Percentiles rank a stretch among this genome's conserved stretches.
Conservation (phyloP, 2,888 invertebrate species). For the Hypsopygia costalis region DNA sequence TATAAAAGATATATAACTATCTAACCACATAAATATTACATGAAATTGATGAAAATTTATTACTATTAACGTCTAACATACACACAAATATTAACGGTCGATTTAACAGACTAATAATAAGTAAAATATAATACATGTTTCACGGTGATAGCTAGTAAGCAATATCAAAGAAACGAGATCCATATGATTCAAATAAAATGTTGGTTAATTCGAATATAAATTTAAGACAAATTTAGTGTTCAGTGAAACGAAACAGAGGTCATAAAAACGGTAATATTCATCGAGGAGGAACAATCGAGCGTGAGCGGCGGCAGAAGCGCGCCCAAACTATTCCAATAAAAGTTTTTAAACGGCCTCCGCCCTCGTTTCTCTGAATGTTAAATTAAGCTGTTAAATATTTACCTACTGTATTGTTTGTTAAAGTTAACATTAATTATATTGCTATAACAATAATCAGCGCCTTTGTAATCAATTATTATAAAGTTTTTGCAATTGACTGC, state of each 20-base stretch:
- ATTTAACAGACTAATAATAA: too few relatives aligned
- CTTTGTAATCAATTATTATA: too few relatives aligned
- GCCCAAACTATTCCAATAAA: constrained; percentile 63
- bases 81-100: too few relatives aligned
- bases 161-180: not conserved
- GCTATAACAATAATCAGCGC: too few relatives aligned
- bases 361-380: constrained; percentile 31
- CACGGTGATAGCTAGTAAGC: too few relatives aligned
- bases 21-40: too few relatives aligned
- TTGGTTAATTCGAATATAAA: not conserved
- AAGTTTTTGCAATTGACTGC: too few relatives aligned
- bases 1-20: too few relatives aligned
- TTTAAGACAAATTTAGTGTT: constrained; percentile 20
- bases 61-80: too few relatives aligned
- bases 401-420: constrained; percentile 4
- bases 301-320: constrained; percentile 25
- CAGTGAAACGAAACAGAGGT: constrained; percentile 33
- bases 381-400: constrained; percentile 23
- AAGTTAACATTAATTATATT: not conserved
- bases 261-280: constrained; percentile 49
- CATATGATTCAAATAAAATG: not conserved
- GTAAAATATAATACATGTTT: too few relatives aligned
- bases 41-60: too few relatives aligned
- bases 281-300: constrained; percentile 36
- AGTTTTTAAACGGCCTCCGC: constrained; percentile 47